A percentile compares a stretch with the other conserved stretches of the same genome.
phyloP scores from a whole-genome alignment of 2,888 invertebrate genomes.

The Acutogordius australiensis region DNA sequence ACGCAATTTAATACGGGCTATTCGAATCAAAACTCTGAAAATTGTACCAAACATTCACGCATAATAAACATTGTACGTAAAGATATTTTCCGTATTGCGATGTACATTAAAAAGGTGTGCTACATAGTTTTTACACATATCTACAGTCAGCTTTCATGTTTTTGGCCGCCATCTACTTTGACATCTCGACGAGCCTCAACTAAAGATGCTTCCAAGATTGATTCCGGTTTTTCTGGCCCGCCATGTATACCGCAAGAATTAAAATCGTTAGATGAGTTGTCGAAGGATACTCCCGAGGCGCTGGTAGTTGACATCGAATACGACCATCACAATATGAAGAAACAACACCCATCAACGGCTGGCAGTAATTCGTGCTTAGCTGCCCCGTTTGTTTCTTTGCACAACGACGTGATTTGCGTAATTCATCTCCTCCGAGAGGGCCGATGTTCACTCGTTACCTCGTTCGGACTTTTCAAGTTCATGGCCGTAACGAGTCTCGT shows the following conservation, averaged over 20 bases:
- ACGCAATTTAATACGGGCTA: too few species aligned
- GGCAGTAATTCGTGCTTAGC: conserved; percentile 21
- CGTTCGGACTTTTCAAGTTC: conserved; percentile 86
- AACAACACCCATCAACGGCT: neutral
- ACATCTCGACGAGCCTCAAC: neutral
- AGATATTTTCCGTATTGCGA: too few species aligned
- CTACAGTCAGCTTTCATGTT: neutral
- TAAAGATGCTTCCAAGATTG: too few species aligned
- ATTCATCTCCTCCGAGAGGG: conserved; percentile 24
- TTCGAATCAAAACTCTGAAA: too few species aligned
- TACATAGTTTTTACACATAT: neutral
- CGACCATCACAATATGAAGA: neutral
- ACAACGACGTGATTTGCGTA: conserved; percentile 18
- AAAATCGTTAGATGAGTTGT: neutral
- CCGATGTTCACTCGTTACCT: conserved; percentile 66
- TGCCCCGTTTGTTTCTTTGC: conserved; percentile 20
- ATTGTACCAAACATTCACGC: too few species aligned
- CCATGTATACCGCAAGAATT: too few species aligned
- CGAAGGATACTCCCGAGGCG: neutral
- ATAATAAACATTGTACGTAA: too few species aligned
- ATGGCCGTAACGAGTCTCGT: conserved; percentile 75
- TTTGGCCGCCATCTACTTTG: too few species aligned
- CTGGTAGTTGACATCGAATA: neutral
- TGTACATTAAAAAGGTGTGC: neutral
- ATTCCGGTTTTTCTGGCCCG: too few species aligned